Conservation (phyloP, 1,140 invertebrate genomes). For the Achroia grisella region DNA sequence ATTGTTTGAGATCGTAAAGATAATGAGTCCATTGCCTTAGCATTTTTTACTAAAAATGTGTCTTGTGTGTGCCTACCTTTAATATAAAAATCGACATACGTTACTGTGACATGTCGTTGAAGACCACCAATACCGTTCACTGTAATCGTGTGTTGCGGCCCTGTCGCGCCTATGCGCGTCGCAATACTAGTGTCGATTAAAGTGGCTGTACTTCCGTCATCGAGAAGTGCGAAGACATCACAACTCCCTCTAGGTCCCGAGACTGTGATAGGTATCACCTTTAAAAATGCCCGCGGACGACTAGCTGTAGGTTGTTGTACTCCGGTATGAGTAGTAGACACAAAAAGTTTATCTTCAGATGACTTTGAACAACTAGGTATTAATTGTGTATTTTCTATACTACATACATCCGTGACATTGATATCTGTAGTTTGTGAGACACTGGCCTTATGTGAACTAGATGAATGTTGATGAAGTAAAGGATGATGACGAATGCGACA, state of each 20-base stretch:
- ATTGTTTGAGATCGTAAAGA: slow-evolving; percentile 3
- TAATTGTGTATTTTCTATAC: neutral
- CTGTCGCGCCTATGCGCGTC: neutral
- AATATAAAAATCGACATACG: slow-evolving; percentile 8
- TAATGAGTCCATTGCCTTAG: slow-evolving; percentile 1
- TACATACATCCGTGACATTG: too few species aligned
- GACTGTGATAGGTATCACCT: slow-evolving; percentile 1
- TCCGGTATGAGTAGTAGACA: neutral
- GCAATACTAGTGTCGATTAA: neutral
- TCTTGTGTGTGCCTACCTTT: slow-evolving; percentile 6
- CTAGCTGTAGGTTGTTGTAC: too few species aligned
- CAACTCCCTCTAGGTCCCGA: neutral
- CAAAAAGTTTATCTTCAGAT: neutral
- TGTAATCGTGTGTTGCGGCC: neutral
- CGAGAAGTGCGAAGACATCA: slow-evolving; percentile 3
- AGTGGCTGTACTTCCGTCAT: slow-evolving; percentile 6
- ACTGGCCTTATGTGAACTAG: too few species aligned
- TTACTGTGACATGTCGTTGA: neutral
- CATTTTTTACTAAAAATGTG: slow-evolving; percentile 6
- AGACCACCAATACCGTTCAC: slow-evolving; percentile 8
- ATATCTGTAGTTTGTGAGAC: neutral
- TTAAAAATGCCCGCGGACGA: neutral
- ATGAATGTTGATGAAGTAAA: slow-evolving; percentile 7
- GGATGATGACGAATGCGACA: neutral
- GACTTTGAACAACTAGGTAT: neutral